Conservation (phyloP, 2,888 invertebrate species). For the Ischnura elegans region DNA sequence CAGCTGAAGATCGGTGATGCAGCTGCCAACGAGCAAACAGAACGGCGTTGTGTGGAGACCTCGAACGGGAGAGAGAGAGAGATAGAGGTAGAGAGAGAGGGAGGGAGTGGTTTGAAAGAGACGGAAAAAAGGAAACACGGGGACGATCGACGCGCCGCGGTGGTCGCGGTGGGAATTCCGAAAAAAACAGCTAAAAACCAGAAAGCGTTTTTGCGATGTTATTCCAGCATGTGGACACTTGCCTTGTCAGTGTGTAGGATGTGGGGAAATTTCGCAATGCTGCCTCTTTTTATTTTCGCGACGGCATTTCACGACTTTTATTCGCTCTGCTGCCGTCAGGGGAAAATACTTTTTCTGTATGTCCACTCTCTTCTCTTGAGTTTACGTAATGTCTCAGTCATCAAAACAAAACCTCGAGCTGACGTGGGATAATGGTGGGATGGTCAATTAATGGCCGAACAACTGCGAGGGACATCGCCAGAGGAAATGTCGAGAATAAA, state of each 20-base stretch:
- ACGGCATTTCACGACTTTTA: background rate
- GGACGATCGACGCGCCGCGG: background rate
- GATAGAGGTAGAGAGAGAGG: background rate
- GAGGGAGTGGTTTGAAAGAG: background rate
- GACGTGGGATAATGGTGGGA: background rate
- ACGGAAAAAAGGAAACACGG: background rate
- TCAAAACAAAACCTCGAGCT: background rate
- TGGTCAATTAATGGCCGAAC: background rate
- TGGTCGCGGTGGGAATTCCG: background rate
- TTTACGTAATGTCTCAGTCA: constrained; percentile 42
- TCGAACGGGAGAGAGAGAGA: background rate
- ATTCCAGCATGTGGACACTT: background rate
- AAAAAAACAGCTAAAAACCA: background rate
- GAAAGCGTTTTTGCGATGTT: constrained; percentile 9
- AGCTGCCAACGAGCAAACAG: constrained; percentile 31
- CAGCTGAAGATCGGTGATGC: background rate
- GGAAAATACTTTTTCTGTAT: background rate
- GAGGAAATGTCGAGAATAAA: constrained; percentile 15
- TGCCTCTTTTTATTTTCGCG: background rate
- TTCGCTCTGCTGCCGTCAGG: background rate
- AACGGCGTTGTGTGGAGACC: background rate
- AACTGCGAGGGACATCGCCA: background rate
- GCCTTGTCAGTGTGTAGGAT: background rate
- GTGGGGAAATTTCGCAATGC: background rate
- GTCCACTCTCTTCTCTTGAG: background rate